phyloP scores from a whole-genome alignment of 1,140 invertebrate genomes.

The Zaprionus taronus region DNA sequence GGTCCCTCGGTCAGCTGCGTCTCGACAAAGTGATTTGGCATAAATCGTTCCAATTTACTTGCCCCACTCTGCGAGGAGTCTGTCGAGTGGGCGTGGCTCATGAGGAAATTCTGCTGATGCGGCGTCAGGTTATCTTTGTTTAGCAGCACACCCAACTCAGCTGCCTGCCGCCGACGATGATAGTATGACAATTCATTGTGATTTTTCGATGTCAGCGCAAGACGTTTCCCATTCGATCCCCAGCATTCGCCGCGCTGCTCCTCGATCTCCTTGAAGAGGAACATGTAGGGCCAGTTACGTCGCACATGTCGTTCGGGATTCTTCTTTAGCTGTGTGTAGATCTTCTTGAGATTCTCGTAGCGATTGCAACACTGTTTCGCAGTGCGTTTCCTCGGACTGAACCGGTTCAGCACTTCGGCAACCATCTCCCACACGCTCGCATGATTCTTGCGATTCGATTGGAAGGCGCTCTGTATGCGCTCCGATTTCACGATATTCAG shows the following conservation, averaged over 20 bases:
- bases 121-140: conserved; percentile 76
- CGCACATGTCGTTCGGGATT: conserved; percentile 82
- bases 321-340: conserved; percentile 82
- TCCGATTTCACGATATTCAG: conserved; percentile 83
- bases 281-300: conserved; percentile 84
- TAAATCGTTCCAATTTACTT: conserved; percentile 76
- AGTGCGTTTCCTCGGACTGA: conserved; percentile 73
- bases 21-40: conserved; percentile 83
- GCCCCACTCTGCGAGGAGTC: conserved; percentile 78
- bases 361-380: conserved; percentile 83
- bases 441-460: conserved; percentile 83
- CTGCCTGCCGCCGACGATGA: conserved; percentile 74
- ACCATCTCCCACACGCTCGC: conserved; percentile 84
- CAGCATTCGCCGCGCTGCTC: conserved; percentile 83
- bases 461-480: conserved; percentile 82
- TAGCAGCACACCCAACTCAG: conserved; percentile 71
- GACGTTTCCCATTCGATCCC: conserved; percentile 79
- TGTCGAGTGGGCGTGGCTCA: conserved; percentile 77
- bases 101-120: conserved; percentile 65
- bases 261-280: conserved; percentile 82
- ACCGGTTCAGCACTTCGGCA: conserved; percentile 81
- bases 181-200: conserved; percentile 82
- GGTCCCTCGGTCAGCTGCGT: conserved; percentile 67
- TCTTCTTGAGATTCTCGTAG: conserved; percentile 83
- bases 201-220: conserved; percentile 74